phyloP scores from a whole-genome alignment of 2,797 vertebrate genomes.

The Prionace glauca region DNA sequence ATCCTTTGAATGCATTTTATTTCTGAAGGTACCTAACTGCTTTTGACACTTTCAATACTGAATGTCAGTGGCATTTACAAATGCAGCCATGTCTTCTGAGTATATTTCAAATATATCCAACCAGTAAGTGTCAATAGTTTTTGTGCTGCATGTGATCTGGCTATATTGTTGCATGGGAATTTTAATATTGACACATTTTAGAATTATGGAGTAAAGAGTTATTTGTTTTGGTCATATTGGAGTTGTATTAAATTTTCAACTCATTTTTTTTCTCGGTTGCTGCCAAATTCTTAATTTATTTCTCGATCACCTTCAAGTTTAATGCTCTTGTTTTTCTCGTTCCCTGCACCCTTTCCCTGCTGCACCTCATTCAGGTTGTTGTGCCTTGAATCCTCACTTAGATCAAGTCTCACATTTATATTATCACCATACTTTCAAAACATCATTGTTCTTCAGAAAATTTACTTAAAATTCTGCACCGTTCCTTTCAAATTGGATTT shows the following conservation, averaged over 20 bases:
- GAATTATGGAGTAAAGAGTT: not conserved
- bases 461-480: not conserved
- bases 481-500: not conserved
- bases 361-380: not conserved
- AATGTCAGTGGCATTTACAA: not conserved
- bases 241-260: not conserved
- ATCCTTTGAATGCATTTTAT: not conserved
- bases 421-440: not conserved
- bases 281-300: not conserved
- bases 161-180: not conserved
- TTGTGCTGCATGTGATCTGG: not conserved
- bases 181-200: not conserved
- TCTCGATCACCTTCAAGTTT: not conserved
- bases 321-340: not conserved
- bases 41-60: slow-evolving; percentile 23
- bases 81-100: not conserved
- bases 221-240: not conserved
- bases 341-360: not conserved
- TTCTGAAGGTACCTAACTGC: not conserved
- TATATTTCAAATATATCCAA: not conserved
- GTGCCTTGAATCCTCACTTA: not conserved
- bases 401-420: not conserved
- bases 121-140: not conserved
- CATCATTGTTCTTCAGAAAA: not conserved
- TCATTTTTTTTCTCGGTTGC: not conserved